Percentiles rank a stretch among this genome's conserved stretches.
These are phyloP conservation scores for Sisor rabdophorus DNA, from an alignment of 2,113 vertebrate species.

Conservation along the genomic window DNA sequence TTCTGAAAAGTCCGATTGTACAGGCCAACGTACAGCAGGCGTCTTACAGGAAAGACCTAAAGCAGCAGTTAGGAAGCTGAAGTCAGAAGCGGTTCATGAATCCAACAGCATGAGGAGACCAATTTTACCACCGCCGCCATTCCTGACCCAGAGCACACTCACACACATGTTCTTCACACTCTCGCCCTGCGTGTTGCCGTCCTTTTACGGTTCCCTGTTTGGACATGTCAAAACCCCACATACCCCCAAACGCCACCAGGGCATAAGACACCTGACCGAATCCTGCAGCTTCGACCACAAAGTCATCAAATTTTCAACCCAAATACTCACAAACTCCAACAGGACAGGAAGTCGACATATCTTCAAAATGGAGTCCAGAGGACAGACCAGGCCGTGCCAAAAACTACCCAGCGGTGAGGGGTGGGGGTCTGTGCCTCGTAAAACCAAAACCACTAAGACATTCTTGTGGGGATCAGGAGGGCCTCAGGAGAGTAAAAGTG, in stretches of 20 bases:
- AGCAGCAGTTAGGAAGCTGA: background rate
- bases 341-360: conserved; percentile 13
- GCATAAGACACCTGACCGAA: background rate
- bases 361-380: conserved; percentile 3
- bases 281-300: background rate
- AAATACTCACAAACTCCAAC: background rate
- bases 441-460: conserved; percentile 51
- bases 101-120: background rate
- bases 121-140: conserved; percentile 1
- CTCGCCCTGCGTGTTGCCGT: background rate
- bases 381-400: conserved; percentile 10
- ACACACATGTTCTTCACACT: background rate
- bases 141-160: background rate
- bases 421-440: conserved; percentile 35
- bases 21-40: background rate
- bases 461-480: conserved; percentile 48
- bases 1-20: background rate
- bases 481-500: conserved; percentile 48
- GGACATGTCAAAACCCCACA: conserved; percentile 28
- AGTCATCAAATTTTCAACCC: background rate
- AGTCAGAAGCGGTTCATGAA: background rate
- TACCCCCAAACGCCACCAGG: background rate
- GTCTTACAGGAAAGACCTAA: conserved; percentile 4
- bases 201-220: conserved; percentile 27
- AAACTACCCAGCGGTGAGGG: conserved; percentile 36